Conservation (phyloP, 2,113 vertebrate species). For the Mystacornis crossleyi region DNA sequence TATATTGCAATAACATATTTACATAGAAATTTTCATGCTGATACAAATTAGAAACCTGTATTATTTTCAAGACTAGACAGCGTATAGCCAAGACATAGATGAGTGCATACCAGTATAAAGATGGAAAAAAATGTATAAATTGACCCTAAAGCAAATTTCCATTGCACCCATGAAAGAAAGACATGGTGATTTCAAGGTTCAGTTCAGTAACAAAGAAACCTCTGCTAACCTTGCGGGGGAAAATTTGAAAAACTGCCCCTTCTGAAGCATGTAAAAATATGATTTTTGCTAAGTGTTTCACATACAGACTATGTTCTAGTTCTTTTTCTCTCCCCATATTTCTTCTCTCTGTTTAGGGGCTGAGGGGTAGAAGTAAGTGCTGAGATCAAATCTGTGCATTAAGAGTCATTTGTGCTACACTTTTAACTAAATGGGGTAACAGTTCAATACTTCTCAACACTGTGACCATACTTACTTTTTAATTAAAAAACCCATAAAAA, state of each 20-base stretch:
- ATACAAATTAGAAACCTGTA: not conserved
- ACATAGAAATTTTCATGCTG: not conserved
- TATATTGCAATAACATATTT: not conserved
- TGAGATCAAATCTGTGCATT: not conserved
- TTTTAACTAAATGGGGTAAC: not conserved
- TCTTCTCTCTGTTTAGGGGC: accelerated
- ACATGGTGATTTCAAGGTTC: not conserved
- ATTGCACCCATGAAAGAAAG: not conserved
- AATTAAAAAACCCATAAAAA: not conserved
- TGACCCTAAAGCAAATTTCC: not conserved
- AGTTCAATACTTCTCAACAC: not conserved
- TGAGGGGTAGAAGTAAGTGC: accelerated
- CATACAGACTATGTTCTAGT: not conserved
- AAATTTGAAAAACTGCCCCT: not conserved
- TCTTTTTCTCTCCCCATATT: not conserved
- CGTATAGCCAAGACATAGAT: not conserved
- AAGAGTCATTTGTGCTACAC: not conserved
- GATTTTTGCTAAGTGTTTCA: not conserved
- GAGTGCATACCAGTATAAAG: not conserved
- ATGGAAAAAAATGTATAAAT: not conserved
- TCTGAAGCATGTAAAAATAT: not conserved
- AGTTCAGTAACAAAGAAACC: not conserved
- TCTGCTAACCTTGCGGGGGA: not conserved
- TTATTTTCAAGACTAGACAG: not conserved
- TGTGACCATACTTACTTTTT: not conserved